A percentile compares a stretch with the other conserved stretches of the same genome.
Evolutionary conservation across 23 tunicate species (phyloP).

Genomic region (Halocynthia aurantium): DNA sequence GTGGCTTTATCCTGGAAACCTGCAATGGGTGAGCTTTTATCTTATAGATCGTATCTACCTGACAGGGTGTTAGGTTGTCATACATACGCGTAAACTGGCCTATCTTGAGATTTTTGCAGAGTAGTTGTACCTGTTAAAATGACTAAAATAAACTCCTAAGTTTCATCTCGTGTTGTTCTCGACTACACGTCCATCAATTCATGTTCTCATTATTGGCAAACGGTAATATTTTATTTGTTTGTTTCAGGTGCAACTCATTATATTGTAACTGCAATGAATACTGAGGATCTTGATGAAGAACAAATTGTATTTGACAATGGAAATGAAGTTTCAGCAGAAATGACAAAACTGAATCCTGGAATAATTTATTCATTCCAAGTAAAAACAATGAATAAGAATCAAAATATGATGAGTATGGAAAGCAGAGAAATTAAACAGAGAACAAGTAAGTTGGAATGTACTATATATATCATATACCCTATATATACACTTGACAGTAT

Average conservation of each 20-base stretch:
- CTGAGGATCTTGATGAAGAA: neutral
- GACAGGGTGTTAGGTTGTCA: neutral
- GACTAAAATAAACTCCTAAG: too few relatives aligned
- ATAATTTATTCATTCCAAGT: constrained; percentile 30
- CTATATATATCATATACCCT: too few relatives aligned
- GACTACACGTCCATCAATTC: too few relatives aligned
- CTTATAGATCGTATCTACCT: neutral
- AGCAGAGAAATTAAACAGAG: constrained; percentile 22
- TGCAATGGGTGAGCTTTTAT: constrained; percentile 20
- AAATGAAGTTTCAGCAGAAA: neutral
- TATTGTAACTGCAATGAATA: constrained; percentile 8
- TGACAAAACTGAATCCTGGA: constrained; percentile 49
- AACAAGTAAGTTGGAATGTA: constrained; percentile 25
- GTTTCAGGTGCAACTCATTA: constrained; percentile 35
- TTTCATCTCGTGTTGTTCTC: too few relatives aligned
- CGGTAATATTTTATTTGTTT: neutral
- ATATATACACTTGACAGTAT: too few relatives aligned
- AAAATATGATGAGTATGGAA: constrained; percentile 10
- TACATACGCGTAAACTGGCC: neutral
- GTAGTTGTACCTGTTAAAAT: too few relatives aligned
- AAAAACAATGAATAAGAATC: constrained; percentile 12
- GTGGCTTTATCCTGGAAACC: constrained; percentile 25
- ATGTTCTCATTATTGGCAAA: neutral
- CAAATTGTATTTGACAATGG: constrained; percentile 2
- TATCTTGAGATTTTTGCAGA: neutral